phyloP scores from a whole-genome alignment of 2,888 invertebrate species.

The Sepiola atlantica region DNA sequence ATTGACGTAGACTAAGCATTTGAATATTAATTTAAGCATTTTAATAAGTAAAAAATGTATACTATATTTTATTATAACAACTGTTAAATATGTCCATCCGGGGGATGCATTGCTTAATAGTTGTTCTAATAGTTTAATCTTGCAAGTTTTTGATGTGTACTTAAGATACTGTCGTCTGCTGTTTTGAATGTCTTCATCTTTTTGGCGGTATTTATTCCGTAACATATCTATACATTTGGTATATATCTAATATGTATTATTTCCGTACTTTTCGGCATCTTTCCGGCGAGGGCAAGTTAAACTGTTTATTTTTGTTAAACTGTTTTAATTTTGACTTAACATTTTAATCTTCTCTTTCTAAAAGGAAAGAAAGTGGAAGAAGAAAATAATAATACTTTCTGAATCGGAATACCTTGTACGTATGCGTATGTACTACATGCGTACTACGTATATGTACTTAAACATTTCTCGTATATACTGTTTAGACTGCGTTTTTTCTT shows the following conservation, averaged over 20 bases:
- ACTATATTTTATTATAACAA: too few relatives aligned
- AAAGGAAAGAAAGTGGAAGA: conserved; percentile 23
- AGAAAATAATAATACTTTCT: conserved; percentile 32
- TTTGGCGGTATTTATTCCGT: background rate
- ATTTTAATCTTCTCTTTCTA: conserved; percentile 32
- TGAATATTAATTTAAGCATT: too few relatives aligned
- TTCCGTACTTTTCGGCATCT: conserved; percentile 32
- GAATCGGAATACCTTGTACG: background rate
- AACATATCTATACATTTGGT: background rate
- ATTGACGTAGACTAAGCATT: too few relatives aligned
- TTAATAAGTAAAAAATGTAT: too few relatives aligned
- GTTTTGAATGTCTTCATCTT: background rate
- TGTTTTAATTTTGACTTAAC: background rate
- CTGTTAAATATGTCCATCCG: too few relatives aligned
- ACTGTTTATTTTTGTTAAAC: background rate
- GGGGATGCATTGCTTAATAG: too few relatives aligned
- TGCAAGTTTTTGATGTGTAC: background rate
- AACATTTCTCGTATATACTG: conserved; percentile 18
- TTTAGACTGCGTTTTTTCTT: background rate
- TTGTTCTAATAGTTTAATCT: background rate
- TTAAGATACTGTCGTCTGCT: background rate
- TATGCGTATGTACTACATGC: background rate
- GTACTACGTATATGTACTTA: conserved; percentile 10
- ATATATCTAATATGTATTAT: background rate
- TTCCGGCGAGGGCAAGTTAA: conserved; percentile 1